Evolutionary conservation across 2,113 vertebrate species (phyloP), one percentile per base, ranked within the genome.

Genomic region (Progne subis): DNA sequence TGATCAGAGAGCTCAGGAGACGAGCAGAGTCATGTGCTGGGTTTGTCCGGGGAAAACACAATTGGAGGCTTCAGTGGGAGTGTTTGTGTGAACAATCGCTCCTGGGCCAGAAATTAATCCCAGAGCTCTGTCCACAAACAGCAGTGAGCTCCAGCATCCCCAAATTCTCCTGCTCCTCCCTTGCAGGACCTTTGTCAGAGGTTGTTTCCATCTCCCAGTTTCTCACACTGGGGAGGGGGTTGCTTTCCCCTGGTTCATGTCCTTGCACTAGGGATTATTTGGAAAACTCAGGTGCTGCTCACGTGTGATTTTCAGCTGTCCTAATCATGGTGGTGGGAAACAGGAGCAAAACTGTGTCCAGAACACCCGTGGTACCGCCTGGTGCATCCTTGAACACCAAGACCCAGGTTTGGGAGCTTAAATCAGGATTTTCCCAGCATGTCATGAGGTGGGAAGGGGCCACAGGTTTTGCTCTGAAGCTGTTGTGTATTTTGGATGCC

Each of bases 1-100:
- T 92, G 94, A 68, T 63, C 37, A 2, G 49, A 49, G 79, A 2
- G 2, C 83, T 82, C 1, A 37, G 82, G 68, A 78, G 49, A 57
- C 12, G 2, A 76, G 68, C 25, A 3, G 1, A 50, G 88, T 75
- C 88, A 31, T 18, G 52, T 11, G 53, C n/a, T 1, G 24, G 75
- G 10, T 77, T 71, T 53, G 82, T 80, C 63, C 94, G 53, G 82
- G 19, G 52, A 34, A 92, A 88, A 65, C 43, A 85, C 90, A 85
- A 71, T 67, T 37, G 56, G 85, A 80, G 71, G 88, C 57, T 92
- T 88, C 5, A 18, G 41, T 85, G 72, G n/a, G 50, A 46, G 79
- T 12, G 82, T 72, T 68, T 79, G 92, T 37, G 20, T 1, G 31
- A 59, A 14, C 1, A 0, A 26, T 85, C 32, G 6, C 71, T 41